Base-by-base conservation (phyloP, 30 jellyfish, hydroid and myxozoan species). In the Phacellophora camtschatica region DNA sequence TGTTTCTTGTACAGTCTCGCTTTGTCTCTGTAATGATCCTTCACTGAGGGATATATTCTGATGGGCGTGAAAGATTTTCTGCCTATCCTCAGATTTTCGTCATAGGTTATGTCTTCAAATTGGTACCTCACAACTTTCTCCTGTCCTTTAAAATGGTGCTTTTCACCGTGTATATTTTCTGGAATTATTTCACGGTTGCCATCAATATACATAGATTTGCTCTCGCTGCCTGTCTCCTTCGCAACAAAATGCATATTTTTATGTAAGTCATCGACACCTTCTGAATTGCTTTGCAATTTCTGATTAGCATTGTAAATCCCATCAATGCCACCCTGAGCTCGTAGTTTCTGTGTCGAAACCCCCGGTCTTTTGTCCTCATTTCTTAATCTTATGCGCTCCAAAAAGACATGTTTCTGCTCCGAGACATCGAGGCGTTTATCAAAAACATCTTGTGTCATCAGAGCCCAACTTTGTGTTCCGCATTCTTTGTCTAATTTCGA, bases 31-130 rank as follows among this genome's bases (percentile, higher is more conserved):
- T 45, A 62, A 16, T 25, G 4, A 27, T 80, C 91, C 49, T 50
- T 64, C 5, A 39, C 64, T 13, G 74, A 41, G 30, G 76, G 91
- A 41, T 64, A 48, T 15, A 80, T 80, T 63, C 84, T 49, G 71
- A 62, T 53, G 15, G 91, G 91, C 22, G 84, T 80, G 19, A 62
- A 64, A 4, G 91, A 66, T 56, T 80, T 80, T 39, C 91, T 65
- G 19, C 83, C 84, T 36, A 69, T 69, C 53, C 77, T 80, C 23
- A 63, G 28, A 57, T 12, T 76, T 29, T 73, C 86, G 39, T 73
- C 86, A 41, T 31, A 73, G 23, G 20, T 73, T n/a, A 30, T 24
- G 19, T 34, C 59, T 33, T 49, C 49, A 65, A 23, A 23, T 25
- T 53, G 51, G 45, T 24, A 56, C 56, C 88, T 19, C 3, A 27